Base-by-base conservation (phyloP, 2,888 invertebrate genomes). In the Octonoba sinensis region DNA sequence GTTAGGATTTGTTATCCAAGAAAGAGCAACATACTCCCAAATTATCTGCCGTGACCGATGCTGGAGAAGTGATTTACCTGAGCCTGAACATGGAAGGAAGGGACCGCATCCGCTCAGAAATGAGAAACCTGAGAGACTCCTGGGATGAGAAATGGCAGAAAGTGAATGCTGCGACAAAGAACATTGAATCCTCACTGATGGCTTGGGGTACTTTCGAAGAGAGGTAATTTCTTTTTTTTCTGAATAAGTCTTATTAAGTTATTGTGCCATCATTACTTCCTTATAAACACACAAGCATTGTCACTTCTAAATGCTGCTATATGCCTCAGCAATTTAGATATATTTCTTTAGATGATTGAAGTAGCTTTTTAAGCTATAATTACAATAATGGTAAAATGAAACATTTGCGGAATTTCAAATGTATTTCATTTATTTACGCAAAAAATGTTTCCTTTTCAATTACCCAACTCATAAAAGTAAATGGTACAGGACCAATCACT, bases 141-240 rank as follows among this genome's bases (percentile, higher is more conserved):
- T 95, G 95, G 87, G 97, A 97, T 89, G 91, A 93, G 66, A 92
- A 96, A 62, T 92, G 94, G 6, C 96, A 95, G 88, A 93, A 93
- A 88, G 92, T 96, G 0, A 96, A 95, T 87, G 92, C 93, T 18
- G 92, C 95, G 1, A 92, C 95, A 85, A 96, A 96, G 88, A 93
- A 93, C 86, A 93, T 96, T 20, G 97, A 97, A 90, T 94, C 93
- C 0, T 93, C 94, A 54, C 91, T 97, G 83, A 93, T 96, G 87
- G 95, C 96, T 86, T 92, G 96, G 88, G 95, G 95, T 3, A 96
- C 96, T 0, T 96, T 97, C 88, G 96, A 97, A 88, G 96, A 97
- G 86, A 86, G 87, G 83, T 86, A 56, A 64, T 62, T 44, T n/a
- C 8, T 51, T 18, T 6, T 22, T 15, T 20, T 36, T 12, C 44